Conservation (phyloP, 2,888 invertebrate genomes). For the Amitus sp. region DNA sequence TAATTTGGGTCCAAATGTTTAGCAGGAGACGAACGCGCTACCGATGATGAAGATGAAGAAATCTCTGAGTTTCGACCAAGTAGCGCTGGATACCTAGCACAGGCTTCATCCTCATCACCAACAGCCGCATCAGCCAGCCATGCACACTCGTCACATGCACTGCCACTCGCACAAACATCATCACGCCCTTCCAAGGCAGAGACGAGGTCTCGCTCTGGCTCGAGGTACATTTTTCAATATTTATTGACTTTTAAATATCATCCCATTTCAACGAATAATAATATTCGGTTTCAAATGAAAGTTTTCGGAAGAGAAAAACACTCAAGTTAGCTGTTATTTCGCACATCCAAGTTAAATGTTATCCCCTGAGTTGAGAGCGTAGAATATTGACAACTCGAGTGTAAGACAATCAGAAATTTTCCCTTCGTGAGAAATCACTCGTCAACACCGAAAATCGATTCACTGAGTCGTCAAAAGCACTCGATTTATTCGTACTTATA, state of each 20-base stretch:
- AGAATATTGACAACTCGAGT: too few relatives aligned
- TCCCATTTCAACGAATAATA: too few relatives aligned
- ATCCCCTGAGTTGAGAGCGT: too few relatives aligned
- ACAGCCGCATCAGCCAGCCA: slow-evolving; percentile 51
- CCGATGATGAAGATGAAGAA: slow-evolving; percentile 76
- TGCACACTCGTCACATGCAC: slow-evolving; percentile 62
- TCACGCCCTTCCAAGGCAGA: slow-evolving; percentile 58
- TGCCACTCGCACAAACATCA: slow-evolving; percentile 64
- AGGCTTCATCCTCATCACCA: slow-evolving; percentile 60
- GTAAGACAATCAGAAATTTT: too few relatives aligned
- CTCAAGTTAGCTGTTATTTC: too few relatives aligned
- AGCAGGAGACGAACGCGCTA: slow-evolving; percentile 72
- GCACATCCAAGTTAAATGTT: too few relatives aligned
- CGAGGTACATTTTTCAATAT: slow-evolving; percentile 51
- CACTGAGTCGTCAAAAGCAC: too few relatives aligned
- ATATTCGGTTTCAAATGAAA: too few relatives aligned
- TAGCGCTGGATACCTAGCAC: slow-evolving; percentile 67
- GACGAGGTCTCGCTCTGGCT: slow-evolving; percentile 62
- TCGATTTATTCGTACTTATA: too few relatives aligned
- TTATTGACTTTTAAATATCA: neutral
- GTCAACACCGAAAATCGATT: too few relatives aligned
- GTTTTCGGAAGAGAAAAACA: too few relatives aligned
- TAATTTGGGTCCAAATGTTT: slow-evolving; percentile 23
- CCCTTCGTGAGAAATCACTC: too few relatives aligned
- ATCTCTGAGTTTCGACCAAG: slow-evolving; percentile 71